Percentiles rank a stretch among this genome's conserved stretches.
phyloP scores from a whole-genome alignment of 64 coral and sea anemone species.

The Montipora efflorescens region DNA sequence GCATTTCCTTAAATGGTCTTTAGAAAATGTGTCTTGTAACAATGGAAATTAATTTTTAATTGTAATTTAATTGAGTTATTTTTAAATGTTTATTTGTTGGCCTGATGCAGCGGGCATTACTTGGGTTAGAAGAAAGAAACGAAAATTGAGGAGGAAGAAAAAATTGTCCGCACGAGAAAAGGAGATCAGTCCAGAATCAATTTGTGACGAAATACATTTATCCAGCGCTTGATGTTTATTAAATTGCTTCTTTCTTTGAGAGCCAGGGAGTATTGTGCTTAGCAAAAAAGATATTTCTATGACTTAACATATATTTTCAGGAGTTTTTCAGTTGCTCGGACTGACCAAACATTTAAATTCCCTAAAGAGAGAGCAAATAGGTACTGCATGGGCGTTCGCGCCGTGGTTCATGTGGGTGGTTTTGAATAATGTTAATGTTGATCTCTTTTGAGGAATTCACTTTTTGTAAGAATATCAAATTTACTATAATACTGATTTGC shows the following conservation, averaged over 20 bases:
- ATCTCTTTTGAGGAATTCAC: no score
- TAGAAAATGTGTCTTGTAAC: background rate
- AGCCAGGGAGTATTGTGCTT: slow-evolving; percentile 3
- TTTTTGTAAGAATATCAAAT: background rate
- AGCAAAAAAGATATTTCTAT: background rate
- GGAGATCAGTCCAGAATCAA: background rate
- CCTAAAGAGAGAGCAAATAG: slow-evolving; percentile 4
- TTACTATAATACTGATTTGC: background rate
- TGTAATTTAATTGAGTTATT: background rate
- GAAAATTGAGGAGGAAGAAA: background rate
- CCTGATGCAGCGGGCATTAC: background rate
- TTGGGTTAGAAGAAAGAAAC: background rate
- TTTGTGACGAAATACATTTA: background rate
- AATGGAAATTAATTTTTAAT: background rate
- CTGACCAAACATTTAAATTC: background rate
- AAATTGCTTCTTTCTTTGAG: slow-evolving; percentile 1
- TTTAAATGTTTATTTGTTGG: slow-evolving; percentile 3
- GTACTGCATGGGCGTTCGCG: background rate
- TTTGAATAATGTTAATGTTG: slow-evolving; percentile 6
- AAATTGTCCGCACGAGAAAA: slow-evolving; percentile 4
- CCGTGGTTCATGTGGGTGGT: background rate
- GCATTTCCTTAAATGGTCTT: background rate
- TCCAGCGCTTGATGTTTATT: slow-evolving; percentile 2
- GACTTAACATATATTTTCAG: slow-evolving; percentile 19
- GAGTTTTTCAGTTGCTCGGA: background rate